Base-by-base conservation (phyloP, 2,888 invertebrate genomes). In the Hipparchia semele region DNA sequence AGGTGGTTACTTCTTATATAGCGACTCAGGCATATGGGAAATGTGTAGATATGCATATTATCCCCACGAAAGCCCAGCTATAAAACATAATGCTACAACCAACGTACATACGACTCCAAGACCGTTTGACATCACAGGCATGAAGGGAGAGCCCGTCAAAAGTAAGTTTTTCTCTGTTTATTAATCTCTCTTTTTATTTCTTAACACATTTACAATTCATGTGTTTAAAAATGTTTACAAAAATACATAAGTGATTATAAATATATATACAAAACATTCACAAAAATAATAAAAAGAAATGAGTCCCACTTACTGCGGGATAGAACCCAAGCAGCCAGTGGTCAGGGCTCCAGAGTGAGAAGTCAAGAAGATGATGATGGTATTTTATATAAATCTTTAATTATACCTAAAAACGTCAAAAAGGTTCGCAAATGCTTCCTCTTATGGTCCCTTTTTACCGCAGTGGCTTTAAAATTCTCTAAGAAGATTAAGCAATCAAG, bases 1-100 rank as follows among this genome's bases (percentile, higher is more conserved):
- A 46, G 91, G 94, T 9, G 81, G 95, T 72, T 96, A 95, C 81
- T 95, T 97, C 71, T 87, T 96, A 82, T 95, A 94, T 80, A 96
- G 96, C 78, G 94, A 96, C 80, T 95, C 96, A 3, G 97, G 97
- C 0, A 88, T 97, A 7, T 97, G 96, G 96, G 94, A 94, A 81
- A 94, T 94, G 68, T 96, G 96, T 83, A 87, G 95, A 70, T 85
- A 88, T 58, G 90, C 94, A 70, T 89, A 90, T 77, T 83, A 86
- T 68, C 90, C 92, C 0, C 78, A 83, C n/a, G 74, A 75, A 46
- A 79, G 80, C 23, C 56, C 73, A 10, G 68, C 62, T 45, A 13
- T 75, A 12, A 81, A 79, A 59, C 77, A 80, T 53, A 84, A 83
- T 51, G 80, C 76, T 12, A 78, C 81, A 2, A 61, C 39, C 23